Conservation (phyloP, 2,113 vertebrate genomes). For the Mohoua ochrocephala region DNA sequence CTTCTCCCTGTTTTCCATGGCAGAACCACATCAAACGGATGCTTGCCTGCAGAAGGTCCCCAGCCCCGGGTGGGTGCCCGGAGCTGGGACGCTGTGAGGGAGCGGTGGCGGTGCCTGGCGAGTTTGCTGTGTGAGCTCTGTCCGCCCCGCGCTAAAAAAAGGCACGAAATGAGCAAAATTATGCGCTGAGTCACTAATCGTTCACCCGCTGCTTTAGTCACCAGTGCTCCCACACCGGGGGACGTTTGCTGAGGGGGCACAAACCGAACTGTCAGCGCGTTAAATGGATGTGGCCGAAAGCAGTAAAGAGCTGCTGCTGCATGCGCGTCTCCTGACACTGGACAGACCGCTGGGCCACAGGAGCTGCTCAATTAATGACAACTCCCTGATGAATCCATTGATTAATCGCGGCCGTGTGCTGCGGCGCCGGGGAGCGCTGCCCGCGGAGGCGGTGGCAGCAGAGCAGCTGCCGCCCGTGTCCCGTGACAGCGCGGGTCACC, state of each 20-base stretch:
- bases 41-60: too few species aligned
- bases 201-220: conserved; percentile 49
- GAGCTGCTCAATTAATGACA: conserved; percentile 12
- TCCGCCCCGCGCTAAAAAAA: conserved; percentile 31
- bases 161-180: conserved; percentile 27
- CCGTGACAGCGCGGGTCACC: neutral
- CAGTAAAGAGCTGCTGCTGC: neutral
- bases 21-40: neutral
- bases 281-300: neutral
- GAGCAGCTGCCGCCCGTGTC: neutral
- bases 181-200: conserved; percentile 61
- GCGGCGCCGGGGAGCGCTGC: neutral
- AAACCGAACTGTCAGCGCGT: neutral
- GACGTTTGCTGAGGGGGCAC: conserved; percentile 39
- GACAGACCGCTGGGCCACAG: neutral
- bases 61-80: neutral
- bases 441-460: neutral
- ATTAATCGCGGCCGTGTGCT: neutral
- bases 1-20: neutral
- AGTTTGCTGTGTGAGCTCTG: neutral
- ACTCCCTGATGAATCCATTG: neutral
- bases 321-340: neutral
- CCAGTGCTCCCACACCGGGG: conserved; percentile 6
- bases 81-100: neutral
- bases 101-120: neutral